These are phyloP conservation scores for Pseudonaja textilis DNA, from an alignment of 2,113 vertebrate species.

Conservation along the genomic window DNA sequence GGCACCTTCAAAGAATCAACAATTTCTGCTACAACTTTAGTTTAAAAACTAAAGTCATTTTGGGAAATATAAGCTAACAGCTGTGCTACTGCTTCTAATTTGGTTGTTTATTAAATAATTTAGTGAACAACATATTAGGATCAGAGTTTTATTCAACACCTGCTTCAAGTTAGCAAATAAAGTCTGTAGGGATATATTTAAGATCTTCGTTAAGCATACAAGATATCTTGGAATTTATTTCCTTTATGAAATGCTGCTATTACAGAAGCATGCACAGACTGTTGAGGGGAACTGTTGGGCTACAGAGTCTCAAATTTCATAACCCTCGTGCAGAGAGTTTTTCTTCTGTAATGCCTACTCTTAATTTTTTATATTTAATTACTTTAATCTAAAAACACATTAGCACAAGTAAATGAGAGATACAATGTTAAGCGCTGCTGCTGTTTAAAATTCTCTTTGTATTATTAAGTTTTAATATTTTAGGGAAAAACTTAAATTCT, in stretches of 20 bases:
- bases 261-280: constrained; percentile 32
- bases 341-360: constrained; percentile 5
- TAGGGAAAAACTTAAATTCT: not conserved
- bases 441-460: not conserved
- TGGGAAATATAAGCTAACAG: constrained; percentile 48
- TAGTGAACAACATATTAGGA: constrained; percentile 46
- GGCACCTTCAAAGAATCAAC: not conserved
- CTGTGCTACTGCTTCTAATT: constrained; percentile 49
- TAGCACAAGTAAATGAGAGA: constrained; percentile 21
- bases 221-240: constrained; percentile 41
- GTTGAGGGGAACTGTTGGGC: constrained; percentile 19
- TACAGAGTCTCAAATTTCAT: constrained; percentile 39
- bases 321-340: constrained; percentile 18
- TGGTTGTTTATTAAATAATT: constrained; percentile 52
- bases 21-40: constrained; percentile 11
- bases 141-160: constrained; percentile 47
- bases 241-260: constrained; percentile 47
- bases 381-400: constrained; percentile 41
- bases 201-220: constrained; percentile 53
- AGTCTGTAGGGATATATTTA: constrained; percentile 32
- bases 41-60: constrained; percentile 47
- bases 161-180: constrained; percentile 54
- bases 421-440: not conserved
- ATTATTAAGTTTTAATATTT: not conserved
- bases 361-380: constrained; percentile 35